Evolutionary conservation across 2,888 invertebrate species (phyloP), one percentile per base, ranked within the genome.

Genomic region (Calliphora vomitoria): DNA sequence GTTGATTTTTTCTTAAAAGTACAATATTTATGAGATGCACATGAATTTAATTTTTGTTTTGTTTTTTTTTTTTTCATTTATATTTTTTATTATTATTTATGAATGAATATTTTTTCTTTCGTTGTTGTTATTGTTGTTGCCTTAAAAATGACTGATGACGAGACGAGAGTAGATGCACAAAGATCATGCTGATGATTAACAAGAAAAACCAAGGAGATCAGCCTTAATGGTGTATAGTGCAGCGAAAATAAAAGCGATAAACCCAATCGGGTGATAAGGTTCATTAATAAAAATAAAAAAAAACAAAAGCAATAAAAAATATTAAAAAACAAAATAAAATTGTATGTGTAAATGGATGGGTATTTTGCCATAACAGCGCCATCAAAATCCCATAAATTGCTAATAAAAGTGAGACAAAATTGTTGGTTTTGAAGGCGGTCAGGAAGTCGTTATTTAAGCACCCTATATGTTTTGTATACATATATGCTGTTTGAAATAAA

Each of bases 181-280:
- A 82, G 82, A 82, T 82, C 74, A 58, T 25, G 76, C 11, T 69
- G 68, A 76, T 82, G 68, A 69, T 82, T 69, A 76, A 82, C 31
- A 47, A 58, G 44, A 53, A 58, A 76, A 60, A 10, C 31, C 18
- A 38, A 71, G 20, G 44, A 66, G 78, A 69, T 78, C 71, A 64
- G 64, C 53, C 53, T n/a, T n/a, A 25, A 64, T n/a, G n/a, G n/a
- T 58, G 58, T 41, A 50, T 50, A 31, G 41, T 78, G 10, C 55
- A 47, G 38, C 55, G 31, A 11, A 75, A 75, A 47, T 58, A 55
- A 71, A 86, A 85, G 81, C 55, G 87, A 87, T 87, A 87, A 85
- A 84, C 76, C 68, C 78, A 85, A 85, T 87, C 81, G 87, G 87
- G 82, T 78, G 87, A 87, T 87, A 82, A 87, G 85, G 87, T 87